Conservation (phyloP, 2,113 vertebrate genomes). For the Antechinus flavipes region DNA sequence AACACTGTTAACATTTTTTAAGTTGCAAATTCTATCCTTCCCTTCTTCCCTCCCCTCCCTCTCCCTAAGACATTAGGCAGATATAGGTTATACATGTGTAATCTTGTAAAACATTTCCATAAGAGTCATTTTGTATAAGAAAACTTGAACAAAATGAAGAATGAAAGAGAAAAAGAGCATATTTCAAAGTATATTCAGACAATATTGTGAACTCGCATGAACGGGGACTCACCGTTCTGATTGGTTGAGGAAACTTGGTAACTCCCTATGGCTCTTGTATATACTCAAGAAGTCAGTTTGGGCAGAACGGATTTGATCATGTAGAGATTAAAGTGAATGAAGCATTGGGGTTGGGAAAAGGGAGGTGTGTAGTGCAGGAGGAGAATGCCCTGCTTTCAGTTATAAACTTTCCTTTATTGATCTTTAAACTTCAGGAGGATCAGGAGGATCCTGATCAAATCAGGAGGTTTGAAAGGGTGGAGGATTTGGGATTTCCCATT, state of each 20-base stretch:
- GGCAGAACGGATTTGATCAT: neutral
- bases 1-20: neutral
- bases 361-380: neutral
- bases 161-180: too few species aligned
- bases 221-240: neutral
- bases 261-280: neutral
- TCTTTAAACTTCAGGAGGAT: too few species aligned
- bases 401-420: neutral
- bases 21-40: neutral
- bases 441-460: too few species aligned
- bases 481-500: too few species aligned
- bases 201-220: neutral
- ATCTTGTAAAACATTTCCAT: neutral
- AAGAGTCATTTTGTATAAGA: neutral
- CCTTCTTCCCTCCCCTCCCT: neutral
- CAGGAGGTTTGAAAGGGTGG: too few species aligned
- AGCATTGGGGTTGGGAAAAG: neutral
- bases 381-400: neutral
- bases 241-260: neutral
- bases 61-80: neutral
- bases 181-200: neutral
- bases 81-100: neutral
- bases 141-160: too few species aligned
- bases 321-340: neutral
- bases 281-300: neutral